Conservation (phyloP, 2,113 vertebrate genomes). For the Cyprinodon tularosa region DNA sequence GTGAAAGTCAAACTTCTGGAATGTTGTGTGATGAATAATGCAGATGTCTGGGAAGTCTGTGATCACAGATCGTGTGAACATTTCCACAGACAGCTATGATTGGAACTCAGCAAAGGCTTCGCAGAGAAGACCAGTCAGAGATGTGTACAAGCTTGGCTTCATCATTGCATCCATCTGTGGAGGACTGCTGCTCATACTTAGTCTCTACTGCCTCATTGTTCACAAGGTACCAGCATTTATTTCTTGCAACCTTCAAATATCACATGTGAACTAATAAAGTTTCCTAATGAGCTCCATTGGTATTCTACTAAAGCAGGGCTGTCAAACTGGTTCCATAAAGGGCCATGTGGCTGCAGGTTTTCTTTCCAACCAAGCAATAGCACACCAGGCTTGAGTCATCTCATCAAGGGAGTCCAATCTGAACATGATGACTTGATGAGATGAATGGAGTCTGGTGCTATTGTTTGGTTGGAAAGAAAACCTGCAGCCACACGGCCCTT, state of each 20-base stretch:
- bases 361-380: no score
- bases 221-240: conserved; percentile 65
- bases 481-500: no score
- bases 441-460: no score
- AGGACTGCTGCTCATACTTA: conserved; percentile 69
- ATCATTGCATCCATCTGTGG: conserved; percentile 69
- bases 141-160: conserved; percentile 72
- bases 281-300: conserved; percentile 17
- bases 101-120: conserved; percentile 56
- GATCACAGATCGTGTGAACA: conserved; percentile 28
- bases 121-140: conserved; percentile 55
- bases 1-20: conserved; percentile 17
- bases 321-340: no score
- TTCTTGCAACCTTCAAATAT: conserved; percentile 13
- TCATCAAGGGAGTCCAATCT: no score
- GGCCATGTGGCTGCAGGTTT: no score
- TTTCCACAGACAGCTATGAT: conserved; percentile 61
- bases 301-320: conserved; percentile 7
- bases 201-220: conserved; percentile 69
- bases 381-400: no score
- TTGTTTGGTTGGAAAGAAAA: no score
- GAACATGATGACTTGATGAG: no score
- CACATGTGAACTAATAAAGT: conserved; percentile 17
- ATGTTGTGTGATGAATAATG: conserved; percentile 22
- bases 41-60: conserved; percentile 19